Conservation (phyloP, 2,113 vertebrate species). For the Dasypus novemcinctus region DNA sequence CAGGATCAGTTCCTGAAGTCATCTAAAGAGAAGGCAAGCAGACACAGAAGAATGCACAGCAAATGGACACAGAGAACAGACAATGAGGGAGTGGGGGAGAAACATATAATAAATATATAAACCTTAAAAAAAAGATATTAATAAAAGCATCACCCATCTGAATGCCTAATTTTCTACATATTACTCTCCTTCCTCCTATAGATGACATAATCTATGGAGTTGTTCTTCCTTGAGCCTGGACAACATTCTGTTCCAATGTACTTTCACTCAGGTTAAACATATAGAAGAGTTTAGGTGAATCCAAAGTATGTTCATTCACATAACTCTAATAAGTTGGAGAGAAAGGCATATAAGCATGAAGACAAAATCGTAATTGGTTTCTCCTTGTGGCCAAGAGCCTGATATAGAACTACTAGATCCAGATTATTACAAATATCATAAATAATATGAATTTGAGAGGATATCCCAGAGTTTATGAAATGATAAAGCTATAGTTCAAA, state of each 20-base stretch:
- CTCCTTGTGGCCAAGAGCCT: neutral
- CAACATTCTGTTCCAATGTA: neutral
- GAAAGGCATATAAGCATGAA: neutral
- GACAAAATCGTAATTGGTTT: neutral
- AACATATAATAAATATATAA: too few species aligned
- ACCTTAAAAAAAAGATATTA: too few species aligned
- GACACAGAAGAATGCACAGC: too few species aligned
- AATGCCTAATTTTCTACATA: neutral
- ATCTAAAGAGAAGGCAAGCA: too few species aligned
- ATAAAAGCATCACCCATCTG: neutral
- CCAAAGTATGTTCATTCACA: accelerated
- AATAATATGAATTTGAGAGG: neutral
- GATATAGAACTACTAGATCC: neutral
- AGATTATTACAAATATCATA: neutral
- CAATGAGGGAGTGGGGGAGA: too few species aligned
- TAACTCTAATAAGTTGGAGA: neutral
- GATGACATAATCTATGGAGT: neutral
- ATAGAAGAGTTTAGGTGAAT: neutral
- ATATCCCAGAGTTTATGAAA: neutral
- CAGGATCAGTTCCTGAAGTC: too few species aligned
- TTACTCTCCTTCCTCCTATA: neutral
- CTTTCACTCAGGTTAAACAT: neutral
- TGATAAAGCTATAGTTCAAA: neutral
- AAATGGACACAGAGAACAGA: too few species aligned
- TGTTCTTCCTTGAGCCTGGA: neutral